Evolutionary conservation across 2,888 invertebrate genomes (phyloP), one percentile per base, ranked within the genome.

Genomic region (Miltochrista miniata): DNA sequence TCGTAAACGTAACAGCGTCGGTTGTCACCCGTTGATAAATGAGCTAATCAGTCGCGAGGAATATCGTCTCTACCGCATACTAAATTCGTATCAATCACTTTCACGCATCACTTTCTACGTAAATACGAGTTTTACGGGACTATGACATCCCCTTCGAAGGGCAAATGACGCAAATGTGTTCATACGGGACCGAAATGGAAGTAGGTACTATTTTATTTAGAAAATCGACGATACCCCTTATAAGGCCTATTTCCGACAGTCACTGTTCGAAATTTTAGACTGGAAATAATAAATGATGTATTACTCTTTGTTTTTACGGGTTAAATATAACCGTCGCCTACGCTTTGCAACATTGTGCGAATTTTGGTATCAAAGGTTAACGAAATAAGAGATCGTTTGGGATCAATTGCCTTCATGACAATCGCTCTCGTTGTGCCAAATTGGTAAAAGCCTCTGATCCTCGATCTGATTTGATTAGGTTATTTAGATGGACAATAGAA

Each of bases 71-170:
- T 59, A 54, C 59, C 63, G 60, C 68, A 58, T 55, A 66, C 74
- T 73, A 70, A 73, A 74, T 70, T 72, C 76, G 72, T 85, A 88
- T 89, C 87, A 87, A 89, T 88, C 87, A 89, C 85, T 81, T 80
- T 79, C 77, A 79, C 83, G 78, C 79, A 74, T 71, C 74, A 71
- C 66, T 70, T 68, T 71, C 71, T 81, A 84, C 81, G 83, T 82
- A 84, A 85, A 85, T 85, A 81, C 56, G 64, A 70, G 67, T 69
- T 74, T 76, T 79, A 76, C 70, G 74, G 75, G 71, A 74, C 71
- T 62, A 68, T 70, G n/a, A 68, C 51, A 61, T 50, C 15, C 43
- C 51, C 49, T 59, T 54, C 47, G 48, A 42, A 39, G 45, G 51
- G 54, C 59, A 54, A 56, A 64, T 66, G 52, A 53, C 56, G 61